Conservation (phyloP, 2,888 invertebrate species). For the Noctua pronuba region DNA sequence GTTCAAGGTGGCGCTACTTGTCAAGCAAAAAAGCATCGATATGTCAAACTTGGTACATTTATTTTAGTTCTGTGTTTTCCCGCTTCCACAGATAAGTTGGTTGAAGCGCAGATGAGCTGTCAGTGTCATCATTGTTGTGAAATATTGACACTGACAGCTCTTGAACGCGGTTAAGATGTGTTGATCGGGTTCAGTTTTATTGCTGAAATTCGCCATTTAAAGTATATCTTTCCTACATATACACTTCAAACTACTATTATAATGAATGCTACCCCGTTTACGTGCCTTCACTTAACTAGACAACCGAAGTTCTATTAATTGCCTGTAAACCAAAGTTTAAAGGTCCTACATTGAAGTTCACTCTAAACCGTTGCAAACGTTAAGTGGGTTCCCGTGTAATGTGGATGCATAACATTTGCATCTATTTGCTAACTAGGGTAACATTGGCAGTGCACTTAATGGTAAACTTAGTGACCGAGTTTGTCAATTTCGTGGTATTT, state of each 20-base stretch:
- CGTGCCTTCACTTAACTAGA: background rate
- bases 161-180: background rate
- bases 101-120: background rate
- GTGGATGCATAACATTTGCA: conserved; percentile 64
- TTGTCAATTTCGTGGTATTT: conserved; percentile 51
- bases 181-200: background rate
- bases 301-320: conserved; percentile 25
- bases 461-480: conserved; percentile 58
- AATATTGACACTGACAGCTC: background rate
- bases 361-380: conserved; percentile 64
- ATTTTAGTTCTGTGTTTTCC: background rate
- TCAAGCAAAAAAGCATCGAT: background rate
- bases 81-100: background rate
- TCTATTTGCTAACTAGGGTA: conserved; percentile 56
- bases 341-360: conserved; percentile 73
- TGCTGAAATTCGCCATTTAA: background rate
- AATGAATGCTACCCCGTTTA: conserved; percentile 5
- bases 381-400: conserved; percentile 63
- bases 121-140: background rate
- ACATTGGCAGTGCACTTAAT: conserved; percentile 44
- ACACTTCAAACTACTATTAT: background rate
- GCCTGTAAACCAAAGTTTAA: conserved; percentile 63
- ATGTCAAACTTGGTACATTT: background rate
- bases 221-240: background rate
- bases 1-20: background rate